These are phyloP conservation scores for Heteractis magnifica DNA, from an alignment of 92 coral and sea anemone genomes.

Conservation along the genomic window DNA sequence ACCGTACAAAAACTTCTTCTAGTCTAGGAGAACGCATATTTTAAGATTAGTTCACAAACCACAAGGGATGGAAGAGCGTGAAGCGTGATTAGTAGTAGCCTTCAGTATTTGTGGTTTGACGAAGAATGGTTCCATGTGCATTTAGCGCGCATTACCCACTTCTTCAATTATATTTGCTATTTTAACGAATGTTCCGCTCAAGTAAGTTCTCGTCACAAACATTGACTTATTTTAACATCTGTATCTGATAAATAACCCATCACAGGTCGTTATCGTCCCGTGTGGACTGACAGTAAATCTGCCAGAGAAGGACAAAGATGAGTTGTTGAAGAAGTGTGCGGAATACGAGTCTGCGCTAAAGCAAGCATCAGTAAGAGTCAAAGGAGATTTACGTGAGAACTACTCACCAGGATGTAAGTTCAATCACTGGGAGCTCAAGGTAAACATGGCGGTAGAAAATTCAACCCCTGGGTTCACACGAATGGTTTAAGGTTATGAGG, in stretches of 20 bases:
- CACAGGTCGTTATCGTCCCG: slow-evolving; percentile 82
- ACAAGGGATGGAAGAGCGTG: no score
- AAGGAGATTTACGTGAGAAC: slow-evolving; percentile 84
- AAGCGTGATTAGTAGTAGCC: no score
- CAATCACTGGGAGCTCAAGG: slow-evolving; percentile 99
- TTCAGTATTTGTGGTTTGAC: no score
- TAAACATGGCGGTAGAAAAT: slow-evolving; percentile 4
- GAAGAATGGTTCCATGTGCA: no score
- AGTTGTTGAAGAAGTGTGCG: slow-evolving; percentile 60
- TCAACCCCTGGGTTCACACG: background rate
- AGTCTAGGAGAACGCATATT: no score
- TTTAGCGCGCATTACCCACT: no score
- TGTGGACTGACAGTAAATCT: slow-evolving; percentile 90
- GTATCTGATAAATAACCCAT: background rate
- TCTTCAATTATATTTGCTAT: no score
- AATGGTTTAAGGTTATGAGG: background rate
- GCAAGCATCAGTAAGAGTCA: slow-evolving; percentile 72
- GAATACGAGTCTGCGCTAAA: slow-evolving; percentile 62
- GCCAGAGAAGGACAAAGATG: slow-evolving; percentile 64
- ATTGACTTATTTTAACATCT: background rate
- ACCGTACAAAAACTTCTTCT: no score
- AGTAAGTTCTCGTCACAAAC: no score
- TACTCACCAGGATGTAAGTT: slow-evolving; percentile 99
- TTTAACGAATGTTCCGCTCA: no score
- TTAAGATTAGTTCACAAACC: no score